Evolutionary conservation across 2,113 vertebrate genomes (phyloP), one percentile per base, ranked within the genome.

Genomic region (Colossoma macropomum): DNA sequence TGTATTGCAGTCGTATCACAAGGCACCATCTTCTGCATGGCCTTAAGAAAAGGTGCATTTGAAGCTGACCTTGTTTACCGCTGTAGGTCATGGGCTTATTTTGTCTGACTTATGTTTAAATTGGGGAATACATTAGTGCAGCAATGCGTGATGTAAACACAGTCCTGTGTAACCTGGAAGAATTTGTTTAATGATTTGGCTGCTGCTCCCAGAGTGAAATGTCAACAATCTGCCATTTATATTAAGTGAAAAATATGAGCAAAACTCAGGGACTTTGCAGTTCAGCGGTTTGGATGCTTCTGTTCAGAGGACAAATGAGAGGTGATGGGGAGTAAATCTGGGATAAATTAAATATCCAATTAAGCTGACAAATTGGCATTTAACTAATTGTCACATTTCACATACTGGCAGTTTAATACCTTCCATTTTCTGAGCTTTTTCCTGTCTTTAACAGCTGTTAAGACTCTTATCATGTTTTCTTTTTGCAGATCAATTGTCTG

Each of bases 11-110:
- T 73, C 82, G 73, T 85, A 80, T 63, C 65, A 50, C 63, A 66
- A 34, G 32, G 62, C n/a, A n/a, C 11, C 27, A 38, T 82, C 69
- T 77, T 71, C 41, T 60, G 30, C 56, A 66, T 30, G 70, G 48
- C 74, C 68, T 16, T 45, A 25, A 88, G 89, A 91, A 92, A 92
- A 92, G 91, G 88, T 90, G 86, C 65, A 86, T 88, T 86, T 83
- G 59, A 85, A 85, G 68, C 45, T 89, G 86, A 87, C 91, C 83
- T 62, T 87, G 88, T 88, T 91, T 85, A 83, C 78, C 17, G 59
- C 86, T 90, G 87, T 89, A 83, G 84, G 75, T 86, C 86, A 84
- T 74, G 60, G 25, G 41, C 73, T 68, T 77, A 41, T 75, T 75
- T 45, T 13, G 56, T 48, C 25, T 0, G 21, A 38, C 54, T 81